Evolutionary conservation across 2,113 vertebrate genomes (phyloP).

Genomic region (Thunnus thynnus): DNA sequence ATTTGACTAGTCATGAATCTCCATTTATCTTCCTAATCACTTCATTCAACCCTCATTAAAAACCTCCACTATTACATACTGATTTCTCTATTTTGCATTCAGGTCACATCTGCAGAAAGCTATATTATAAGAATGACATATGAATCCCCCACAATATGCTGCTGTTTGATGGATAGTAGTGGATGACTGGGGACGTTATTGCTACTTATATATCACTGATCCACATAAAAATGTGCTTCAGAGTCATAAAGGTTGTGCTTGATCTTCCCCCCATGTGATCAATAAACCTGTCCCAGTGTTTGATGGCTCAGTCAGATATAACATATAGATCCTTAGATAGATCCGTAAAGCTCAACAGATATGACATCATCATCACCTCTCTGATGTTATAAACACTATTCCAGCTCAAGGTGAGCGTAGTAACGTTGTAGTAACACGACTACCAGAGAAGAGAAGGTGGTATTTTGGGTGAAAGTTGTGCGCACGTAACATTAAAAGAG

Average conservation of each 20-base stretch:
- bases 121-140: no score
- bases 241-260: neutral
- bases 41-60: neutral
- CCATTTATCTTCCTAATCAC: slow-evolving; percentile 1
- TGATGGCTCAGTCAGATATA: slow-evolving; percentile 11
- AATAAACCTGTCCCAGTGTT: slow-evolving; percentile 8
- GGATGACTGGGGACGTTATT: slow-evolving; percentile 5
- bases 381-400: no score
- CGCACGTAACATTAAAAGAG: no score
- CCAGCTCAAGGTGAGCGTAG: neutral
- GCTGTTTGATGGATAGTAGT: neutral
- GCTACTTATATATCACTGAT: neutral
- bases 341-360: no score
- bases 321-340: no score
- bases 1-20: neutral
- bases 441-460: no score
- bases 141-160: neutral
- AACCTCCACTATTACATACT: neutral
- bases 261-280: neutral
- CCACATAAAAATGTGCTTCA: neutral
- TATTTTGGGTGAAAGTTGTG: no score
- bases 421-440: neutral
- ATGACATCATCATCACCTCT: no score
- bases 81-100: neutral
- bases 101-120: slow-evolving; percentile 2